Conservation (phyloP, 2,888 invertebrate genomes). For the Drosophila lacicola region DNA sequence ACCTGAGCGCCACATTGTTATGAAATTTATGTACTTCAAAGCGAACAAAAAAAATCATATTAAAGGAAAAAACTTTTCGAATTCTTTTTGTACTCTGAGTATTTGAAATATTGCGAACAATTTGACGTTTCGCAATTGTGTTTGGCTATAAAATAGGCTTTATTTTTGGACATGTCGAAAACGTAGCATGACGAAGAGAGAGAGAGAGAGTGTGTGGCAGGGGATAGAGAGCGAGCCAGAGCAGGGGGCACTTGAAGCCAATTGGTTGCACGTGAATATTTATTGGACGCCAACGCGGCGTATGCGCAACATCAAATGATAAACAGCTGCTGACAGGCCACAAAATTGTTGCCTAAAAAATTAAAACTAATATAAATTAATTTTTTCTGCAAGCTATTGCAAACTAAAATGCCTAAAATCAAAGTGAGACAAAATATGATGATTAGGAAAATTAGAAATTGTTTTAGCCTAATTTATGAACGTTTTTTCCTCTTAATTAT, state of each 20-base stretch:
- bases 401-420: neutral
- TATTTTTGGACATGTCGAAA: constrained; percentile 44
- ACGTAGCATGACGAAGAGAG: constrained; percentile 5
- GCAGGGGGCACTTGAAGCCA: constrained; percentile 9
- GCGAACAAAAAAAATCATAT: neutral
- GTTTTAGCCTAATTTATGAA: no score
- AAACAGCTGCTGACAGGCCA: constrained; percentile 64
- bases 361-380: constrained; percentile 45
- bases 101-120: constrained; percentile 49
- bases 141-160: constrained; percentile 23
- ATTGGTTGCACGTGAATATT: constrained; percentile 55
- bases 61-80: neutral
- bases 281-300: constrained; percentile 36
- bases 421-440: no score
- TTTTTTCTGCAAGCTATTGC: constrained; percentile 17
- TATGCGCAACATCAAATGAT: constrained; percentile 47
- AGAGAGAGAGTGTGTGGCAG: neutral
- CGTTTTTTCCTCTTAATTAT: neutral
- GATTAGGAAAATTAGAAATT: no score
- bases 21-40: constrained; percentile 24
- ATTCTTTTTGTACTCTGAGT: constrained; percentile 17
- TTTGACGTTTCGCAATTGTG: constrained; percentile 44
- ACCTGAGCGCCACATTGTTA: constrained; percentile 45
- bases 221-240: neutral
- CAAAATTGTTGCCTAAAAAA: constrained; percentile 35